Percentiles rank a stretch among this genome's conserved stretches.
These are phyloP conservation scores for Synchiropus splendidus DNA, from an alignment of 2,113 vertebrate species.

Conservation along the genomic window DNA sequence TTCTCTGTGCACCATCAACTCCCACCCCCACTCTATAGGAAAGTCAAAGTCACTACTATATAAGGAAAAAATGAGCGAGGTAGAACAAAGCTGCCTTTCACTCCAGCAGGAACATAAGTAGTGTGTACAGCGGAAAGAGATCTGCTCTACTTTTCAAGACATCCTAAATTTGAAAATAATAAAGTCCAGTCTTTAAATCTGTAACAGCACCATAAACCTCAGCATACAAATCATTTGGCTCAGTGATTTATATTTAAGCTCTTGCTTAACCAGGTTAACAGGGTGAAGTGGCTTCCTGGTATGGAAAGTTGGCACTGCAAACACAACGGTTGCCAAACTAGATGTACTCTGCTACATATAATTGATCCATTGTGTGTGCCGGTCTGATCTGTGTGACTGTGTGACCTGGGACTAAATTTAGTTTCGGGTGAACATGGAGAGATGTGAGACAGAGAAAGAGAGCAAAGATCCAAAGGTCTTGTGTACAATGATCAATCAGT, in stretches of 20 bases:
- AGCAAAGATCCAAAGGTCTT: conserved; percentile 58
- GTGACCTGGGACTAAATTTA: conserved; percentile 59
- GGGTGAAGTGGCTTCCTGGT: conserved; percentile 17
- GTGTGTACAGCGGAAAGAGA: conserved; percentile 26
- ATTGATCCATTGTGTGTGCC: conserved; percentile 34
- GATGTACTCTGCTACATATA: conserved; percentile 30
- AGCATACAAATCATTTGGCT: conserved; percentile 41
- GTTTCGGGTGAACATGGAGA: conserved; percentile 38
- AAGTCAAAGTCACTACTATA: conserved; percentile 41
- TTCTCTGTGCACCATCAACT: conserved; percentile 19
- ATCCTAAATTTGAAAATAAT: conserved; percentile 39
- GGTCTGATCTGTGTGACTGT: conserved; percentile 4
- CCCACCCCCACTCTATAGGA: conserved; percentile 28
- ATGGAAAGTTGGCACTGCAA: conserved; percentile 17
- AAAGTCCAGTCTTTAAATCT: conserved; percentile 50
- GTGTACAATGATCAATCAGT: conserved; percentile 63
- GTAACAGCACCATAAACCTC: conserved; percentile 33
- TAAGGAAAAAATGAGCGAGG: conserved; percentile 40
- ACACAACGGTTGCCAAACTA: conserved; percentile 26
- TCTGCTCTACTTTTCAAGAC: conserved; percentile 18
- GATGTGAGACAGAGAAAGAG: conserved; percentile 32
- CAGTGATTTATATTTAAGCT: conserved; percentile 29
- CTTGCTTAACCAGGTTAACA: neutral
- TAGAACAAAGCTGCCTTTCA: conserved; percentile 42
- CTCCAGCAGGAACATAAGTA: conserved; percentile 26